Base-by-base conservation (phyloP, 2,888 invertebrate genomes). In the Caenorhabditis zanzibari region DNA sequence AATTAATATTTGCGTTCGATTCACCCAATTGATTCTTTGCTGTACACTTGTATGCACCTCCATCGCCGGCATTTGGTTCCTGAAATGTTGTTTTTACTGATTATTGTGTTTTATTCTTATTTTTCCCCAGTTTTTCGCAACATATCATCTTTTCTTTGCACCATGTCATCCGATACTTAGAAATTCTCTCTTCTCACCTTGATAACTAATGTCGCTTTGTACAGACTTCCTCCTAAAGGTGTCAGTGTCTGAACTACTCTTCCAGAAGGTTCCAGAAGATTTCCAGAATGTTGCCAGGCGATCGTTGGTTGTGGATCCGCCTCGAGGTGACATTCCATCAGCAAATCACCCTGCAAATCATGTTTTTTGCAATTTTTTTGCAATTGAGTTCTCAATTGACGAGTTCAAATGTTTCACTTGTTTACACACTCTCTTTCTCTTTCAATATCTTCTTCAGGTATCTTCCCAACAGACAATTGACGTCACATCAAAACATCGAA, bases 1-100 rank as follows among this genome's bases (percentile, higher is more conserved):
- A 96, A 93, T 98, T 97, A 94, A 99, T 98, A 94, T 98, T 99
- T 92, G 99, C 99, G 95, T 99, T 99, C 94, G 97, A 97, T 95
- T 99, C 98, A 94, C 99, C 99, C 94, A 95, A 96, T 93, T 96
- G 95, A 95, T 99, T 99, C 94, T 97, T 96, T 92, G 98, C 99
- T 94, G 98, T 98, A 95, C 98, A 98, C 93, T 98, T 95, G 95
- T 98, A 99, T 94, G 96, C 96, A 91, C 99, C 99, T 92, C 98
- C 98, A 94, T 99, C 98, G 93, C 96, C 96, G 93, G 96, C 96
- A 88, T 96, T 96, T 75, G 98, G 98, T 94, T 97, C 96, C 94
- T 94, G 91, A 16, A 91, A 88, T n/a, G 68, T 5, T 3, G 9
- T 49, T 19, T 28, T 41, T 24, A 9, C 14, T 26, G 14, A 0